phyloP scores from a whole-genome alignment of 2,113 vertebrate species.

The Sorex fumeus region DNA sequence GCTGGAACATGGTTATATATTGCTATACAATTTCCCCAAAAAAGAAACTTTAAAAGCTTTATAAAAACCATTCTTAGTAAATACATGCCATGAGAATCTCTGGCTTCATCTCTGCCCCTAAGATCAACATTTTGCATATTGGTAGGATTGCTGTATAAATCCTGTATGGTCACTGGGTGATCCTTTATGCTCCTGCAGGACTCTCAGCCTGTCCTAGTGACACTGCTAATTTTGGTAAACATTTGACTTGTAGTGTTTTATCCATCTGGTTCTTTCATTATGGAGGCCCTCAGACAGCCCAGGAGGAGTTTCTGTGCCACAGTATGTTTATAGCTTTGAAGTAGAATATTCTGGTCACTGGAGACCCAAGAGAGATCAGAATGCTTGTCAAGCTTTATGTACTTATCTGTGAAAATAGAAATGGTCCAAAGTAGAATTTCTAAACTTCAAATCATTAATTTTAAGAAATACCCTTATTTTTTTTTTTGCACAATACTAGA shows the following conservation, averaged over 20 bases:
- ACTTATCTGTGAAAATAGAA: constrained; percentile 12
- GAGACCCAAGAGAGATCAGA: not conserved
- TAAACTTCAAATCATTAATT: constrained; percentile 45
- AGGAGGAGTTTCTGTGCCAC: not conserved
- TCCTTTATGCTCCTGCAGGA: not conserved
- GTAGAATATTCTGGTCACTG: not conserved
- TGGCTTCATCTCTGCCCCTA: not conserved
- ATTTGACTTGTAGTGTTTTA: not conserved
- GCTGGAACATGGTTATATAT: not conserved
- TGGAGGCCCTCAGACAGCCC: not conserved
- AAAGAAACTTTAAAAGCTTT: not conserved
- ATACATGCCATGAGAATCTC: not conserved
- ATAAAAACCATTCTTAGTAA: not conserved
- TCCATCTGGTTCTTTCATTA: not conserved
- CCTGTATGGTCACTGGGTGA: too few relatives aligned
- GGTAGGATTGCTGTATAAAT: not conserved
- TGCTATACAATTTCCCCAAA: not conserved
- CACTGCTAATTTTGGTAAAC: not conserved
- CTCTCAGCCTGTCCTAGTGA: not conserved
- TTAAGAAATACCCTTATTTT: not conserved
- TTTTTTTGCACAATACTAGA: too few relatives aligned
- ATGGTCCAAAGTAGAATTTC: constrained; percentile 19
- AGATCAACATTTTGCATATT: not conserved
- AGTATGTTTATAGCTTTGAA: constrained; percentile 41
- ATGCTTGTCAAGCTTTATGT: constrained; percentile 35